These are phyloP conservation scores for Drosophila littoralis DNA, from an alignment of 1,140 invertebrate species.

Conservation along the genomic window DNA sequence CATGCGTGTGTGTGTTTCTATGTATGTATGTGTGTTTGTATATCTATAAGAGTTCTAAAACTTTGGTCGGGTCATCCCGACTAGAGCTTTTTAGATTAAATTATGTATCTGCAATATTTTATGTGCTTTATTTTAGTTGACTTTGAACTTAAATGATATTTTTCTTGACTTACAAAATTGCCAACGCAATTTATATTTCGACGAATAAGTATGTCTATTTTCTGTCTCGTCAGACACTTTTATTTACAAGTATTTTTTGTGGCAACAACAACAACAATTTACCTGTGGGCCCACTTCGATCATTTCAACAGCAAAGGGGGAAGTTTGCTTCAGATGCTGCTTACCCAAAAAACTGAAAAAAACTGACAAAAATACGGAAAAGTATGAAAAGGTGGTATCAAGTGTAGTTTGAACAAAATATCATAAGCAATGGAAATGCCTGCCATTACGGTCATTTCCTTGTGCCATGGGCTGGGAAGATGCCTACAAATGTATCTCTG, in stretches of 20 bases:
- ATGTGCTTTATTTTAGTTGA: too few species aligned
- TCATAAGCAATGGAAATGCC: slow-evolving; percentile 71
- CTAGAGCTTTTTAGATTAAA: too few species aligned
- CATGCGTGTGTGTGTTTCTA: too few species aligned
- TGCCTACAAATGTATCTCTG: background rate
- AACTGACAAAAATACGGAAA: background rate
- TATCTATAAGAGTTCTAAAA: too few species aligned
- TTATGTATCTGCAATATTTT: too few species aligned
- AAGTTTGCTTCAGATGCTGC: slow-evolving; percentile 33
- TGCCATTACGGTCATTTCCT: slow-evolving; percentile 77
- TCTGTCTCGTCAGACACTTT: slow-evolving; percentile 5
- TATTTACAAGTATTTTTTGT: slow-evolving; percentile 3
- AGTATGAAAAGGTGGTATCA: slow-evolving; percentile 56
- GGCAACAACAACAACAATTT: slow-evolving; percentile 4
- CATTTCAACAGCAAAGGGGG: slow-evolving; percentile 5
- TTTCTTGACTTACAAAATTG: too few species aligned
- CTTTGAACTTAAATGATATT: too few species aligned
- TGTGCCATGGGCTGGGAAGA: background rate
- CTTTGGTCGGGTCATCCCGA: too few species aligned
- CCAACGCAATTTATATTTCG: background rate
- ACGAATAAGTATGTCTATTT: slow-evolving; percentile 3
- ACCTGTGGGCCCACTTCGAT: slow-evolving; percentile 15
- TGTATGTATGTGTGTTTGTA: too few species aligned
- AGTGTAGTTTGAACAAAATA: slow-evolving; percentile 72
- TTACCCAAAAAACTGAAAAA: slow-evolving; percentile 21